Percentiles rank a stretch among this genome's conserved stretches.
These are phyloP conservation scores for Zapornia atra DNA, from an alignment of 2,113 vertebrate genomes.

Conservation along the genomic window DNA sequence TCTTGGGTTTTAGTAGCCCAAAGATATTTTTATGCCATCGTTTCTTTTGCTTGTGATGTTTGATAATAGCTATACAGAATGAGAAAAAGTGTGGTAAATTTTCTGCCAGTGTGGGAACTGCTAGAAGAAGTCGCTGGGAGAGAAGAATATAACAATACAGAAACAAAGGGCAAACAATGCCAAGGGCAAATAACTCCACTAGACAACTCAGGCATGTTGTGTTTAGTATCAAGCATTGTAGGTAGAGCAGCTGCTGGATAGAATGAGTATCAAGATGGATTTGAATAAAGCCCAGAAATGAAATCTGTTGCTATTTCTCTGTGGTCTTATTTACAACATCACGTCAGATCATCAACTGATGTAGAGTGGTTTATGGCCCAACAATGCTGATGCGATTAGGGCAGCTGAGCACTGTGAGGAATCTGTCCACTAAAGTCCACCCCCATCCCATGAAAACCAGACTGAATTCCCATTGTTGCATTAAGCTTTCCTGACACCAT, in stretches of 20 bases:
- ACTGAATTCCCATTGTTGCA: background rate
- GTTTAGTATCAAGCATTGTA: background rate
- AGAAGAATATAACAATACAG: background rate
- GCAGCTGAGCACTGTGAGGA: background rate
- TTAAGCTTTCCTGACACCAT: background rate
- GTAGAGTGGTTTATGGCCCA: background rate
- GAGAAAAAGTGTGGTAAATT: background rate
- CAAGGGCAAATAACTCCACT: background rate
- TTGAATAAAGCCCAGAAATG: background rate
- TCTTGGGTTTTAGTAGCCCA: background rate
- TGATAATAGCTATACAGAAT: background rate
- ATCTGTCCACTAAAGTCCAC: background rate
- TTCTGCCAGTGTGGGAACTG: background rate
- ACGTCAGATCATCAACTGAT: background rate
- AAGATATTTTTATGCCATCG: background rate
- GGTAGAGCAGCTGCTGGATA: background rate
- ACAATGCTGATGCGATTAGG: background rate
- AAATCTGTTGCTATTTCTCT: background rate
- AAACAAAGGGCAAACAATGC: background rate
- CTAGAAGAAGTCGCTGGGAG: background rate
- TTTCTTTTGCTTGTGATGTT: background rate
- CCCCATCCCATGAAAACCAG: background rate
- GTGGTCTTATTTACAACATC: background rate
- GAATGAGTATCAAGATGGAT: background rate
- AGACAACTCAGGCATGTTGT: background rate